phyloP scores from a whole-genome alignment of 2,797 vertebrate species.

The Esox lucius region DNA sequence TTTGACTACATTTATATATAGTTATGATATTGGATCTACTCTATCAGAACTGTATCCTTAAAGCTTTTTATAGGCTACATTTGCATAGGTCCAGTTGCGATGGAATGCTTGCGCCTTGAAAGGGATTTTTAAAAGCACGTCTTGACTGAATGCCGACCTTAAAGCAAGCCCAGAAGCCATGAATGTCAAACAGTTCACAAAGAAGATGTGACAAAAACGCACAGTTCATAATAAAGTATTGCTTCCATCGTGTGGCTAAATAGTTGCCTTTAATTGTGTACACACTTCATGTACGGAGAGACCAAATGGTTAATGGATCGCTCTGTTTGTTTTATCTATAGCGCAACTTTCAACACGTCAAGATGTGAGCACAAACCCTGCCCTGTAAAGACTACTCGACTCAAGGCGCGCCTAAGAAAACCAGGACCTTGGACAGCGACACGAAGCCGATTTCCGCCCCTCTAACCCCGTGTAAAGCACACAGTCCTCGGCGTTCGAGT shows the following conservation, averaged over 20 bases:
- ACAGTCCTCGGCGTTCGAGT: background rate
- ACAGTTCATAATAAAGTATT: background rate
- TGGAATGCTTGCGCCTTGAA: background rate
- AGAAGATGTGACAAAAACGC: background rate
- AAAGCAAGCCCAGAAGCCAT: background rate
- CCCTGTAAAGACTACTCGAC: constrained; percentile 33
- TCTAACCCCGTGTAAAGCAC: constrained; percentile 36
- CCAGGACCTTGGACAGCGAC: constrained; percentile 68
- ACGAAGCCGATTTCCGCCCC: constrained; percentile 25
- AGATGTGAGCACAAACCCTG: constrained; percentile 29
- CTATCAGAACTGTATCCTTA: background rate
- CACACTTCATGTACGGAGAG: constrained; percentile 41
- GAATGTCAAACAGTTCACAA: background rate
- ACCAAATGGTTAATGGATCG: constrained; percentile 52
- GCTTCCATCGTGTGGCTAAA: background rate
- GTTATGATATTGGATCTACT: background rate
- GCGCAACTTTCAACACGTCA: constrained; percentile 49
- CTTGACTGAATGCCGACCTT: background rate
- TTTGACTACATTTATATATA: background rate
- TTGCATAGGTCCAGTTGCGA: background rate
- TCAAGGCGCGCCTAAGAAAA: constrained; percentile 30
- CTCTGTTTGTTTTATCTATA: constrained; percentile 47
- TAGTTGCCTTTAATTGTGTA: background rate
- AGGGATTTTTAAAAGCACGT: background rate
- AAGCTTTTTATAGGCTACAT: background rate